phyloP scores from a whole-genome alignment of 2,797 vertebrate genomes.

The Rhadinocentrus ornatus region DNA sequence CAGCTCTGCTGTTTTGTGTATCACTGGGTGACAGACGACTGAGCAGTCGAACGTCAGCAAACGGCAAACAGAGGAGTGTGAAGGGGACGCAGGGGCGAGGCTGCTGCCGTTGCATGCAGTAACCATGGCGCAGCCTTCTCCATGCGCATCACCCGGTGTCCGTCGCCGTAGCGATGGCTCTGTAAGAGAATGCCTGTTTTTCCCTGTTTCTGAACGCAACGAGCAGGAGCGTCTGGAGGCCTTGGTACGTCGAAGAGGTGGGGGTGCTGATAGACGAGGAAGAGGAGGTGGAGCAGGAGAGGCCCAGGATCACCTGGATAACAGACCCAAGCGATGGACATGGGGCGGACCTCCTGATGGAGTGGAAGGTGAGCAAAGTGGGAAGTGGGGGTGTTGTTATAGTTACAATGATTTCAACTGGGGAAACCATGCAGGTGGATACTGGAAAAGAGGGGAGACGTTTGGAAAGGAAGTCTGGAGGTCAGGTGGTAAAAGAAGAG shows the following conservation, averaged over 20 bases:
- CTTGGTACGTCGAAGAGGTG: constrained; percentile 89
- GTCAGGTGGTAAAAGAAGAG: constrained; percentile 33
- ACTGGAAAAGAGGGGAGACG: constrained; percentile 17
- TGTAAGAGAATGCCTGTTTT: constrained; percentile 84
- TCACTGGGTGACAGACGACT: constrained; percentile 40
- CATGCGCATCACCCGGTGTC: constrained; percentile 68
- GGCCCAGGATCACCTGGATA: constrained; percentile 79
- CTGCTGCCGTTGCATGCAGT: constrained; percentile 68
- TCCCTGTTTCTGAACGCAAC: constrained; percentile 84
- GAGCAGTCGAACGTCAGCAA: constrained; percentile 26
- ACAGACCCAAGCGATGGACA: constrained; percentile 94
- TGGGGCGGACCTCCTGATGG: constrained; percentile 88
- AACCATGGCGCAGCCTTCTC: constrained; percentile 83
- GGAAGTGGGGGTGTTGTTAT: constrained; percentile 26
- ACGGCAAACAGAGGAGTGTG: constrained; percentile 31
- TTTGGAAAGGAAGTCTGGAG: constrained; percentile 51
- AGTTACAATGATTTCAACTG: constrained; percentile 37
- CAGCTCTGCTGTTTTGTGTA: constrained; percentile 48
- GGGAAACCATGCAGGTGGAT: constrained; percentile 16
- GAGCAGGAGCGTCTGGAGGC: constrained; percentile 95
- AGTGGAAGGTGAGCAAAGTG: constrained; percentile 78
- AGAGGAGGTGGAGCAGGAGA: constrained; percentile 45
- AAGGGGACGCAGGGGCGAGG: constrained; percentile 65
- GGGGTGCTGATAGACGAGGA: constrained; percentile 74
- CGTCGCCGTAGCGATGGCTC: constrained; percentile 85